Evolutionary conservation across 2,113 vertebrate genomes (phyloP), one percentile per base, ranked within the genome.

Genomic region (Camelus bactrianus): DNA sequence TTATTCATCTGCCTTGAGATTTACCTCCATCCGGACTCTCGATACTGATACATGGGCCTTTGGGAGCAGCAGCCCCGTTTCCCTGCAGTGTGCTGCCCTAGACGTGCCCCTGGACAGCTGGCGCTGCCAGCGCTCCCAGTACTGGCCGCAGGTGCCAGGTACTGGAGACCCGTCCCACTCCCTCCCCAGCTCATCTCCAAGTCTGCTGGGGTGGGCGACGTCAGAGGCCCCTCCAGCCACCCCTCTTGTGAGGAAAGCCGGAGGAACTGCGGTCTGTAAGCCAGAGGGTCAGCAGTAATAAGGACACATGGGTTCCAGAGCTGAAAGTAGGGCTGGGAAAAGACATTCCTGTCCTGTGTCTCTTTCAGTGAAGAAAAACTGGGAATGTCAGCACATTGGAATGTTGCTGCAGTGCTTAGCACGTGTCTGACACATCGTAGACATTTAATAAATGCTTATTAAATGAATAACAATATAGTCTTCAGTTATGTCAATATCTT

Each of bases 1-100:
- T 86, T 87, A 70, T 81, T 87, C n/a, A 75, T 72, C 84, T 96
- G 79, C 82, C 83, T 13, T 30, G 75, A 89, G 95, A 76, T 54
- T 88, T 87, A 89, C 90, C 80, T 94, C 90, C 75, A 28, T 86
- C 87, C 65, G 50, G 2, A 19, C 52, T 80, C 80, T 79, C 87
- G 52, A 54, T 26, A 64, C 87, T 75, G 89, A 83, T 22, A 58
- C 42, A 19, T 46, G 42, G 85, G 70, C 72, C 58, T 24, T 69
- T 92, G 65, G 76, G 90, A 97, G 65, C 54, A 93, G 76, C 83
- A 81, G 52, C 58, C 20, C 73, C 8, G 2, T 62, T 48, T 46
- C 22, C 76, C 72, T 8, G 15, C 32, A 48, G 24, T 52, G 50
- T 30, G 38, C 75, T 81, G 69, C 75, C 80, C 79, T 42, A 35